phyloP scores from a whole-genome alignment of 2,113 vertebrate genomes.

The Lates calcarifer region DNA sequence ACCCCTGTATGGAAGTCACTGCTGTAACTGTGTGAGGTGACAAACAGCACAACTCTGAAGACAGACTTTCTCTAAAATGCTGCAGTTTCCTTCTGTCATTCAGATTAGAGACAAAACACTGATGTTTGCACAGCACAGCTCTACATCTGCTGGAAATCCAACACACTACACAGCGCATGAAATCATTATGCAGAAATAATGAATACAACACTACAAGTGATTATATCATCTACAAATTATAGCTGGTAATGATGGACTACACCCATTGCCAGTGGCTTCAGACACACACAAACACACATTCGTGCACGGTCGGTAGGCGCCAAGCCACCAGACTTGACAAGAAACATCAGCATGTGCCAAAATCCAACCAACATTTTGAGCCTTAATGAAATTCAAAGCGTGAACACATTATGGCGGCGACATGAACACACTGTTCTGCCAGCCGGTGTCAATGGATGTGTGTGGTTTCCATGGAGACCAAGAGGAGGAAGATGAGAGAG shows the following conservation, averaged over 20 bases:
- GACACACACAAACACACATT: constrained; percentile 17
- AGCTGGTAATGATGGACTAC: constrained; percentile 33
- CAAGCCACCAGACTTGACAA: constrained; percentile 6
- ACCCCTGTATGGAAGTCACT: too few relatives aligned
- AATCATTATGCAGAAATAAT: constrained; percentile 38
- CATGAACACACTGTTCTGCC: constrained; percentile 44
- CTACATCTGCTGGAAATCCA: constrained; percentile 19
- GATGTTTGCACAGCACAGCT: neutral
- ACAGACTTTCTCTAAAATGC: neutral
- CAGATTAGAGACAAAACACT: neutral
- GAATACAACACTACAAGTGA: constrained; percentile 21
- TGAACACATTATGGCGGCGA: constrained; percentile 29
- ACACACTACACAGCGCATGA: neutral
- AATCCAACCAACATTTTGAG: constrained; percentile 44
- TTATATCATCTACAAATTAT: constrained; percentile 46
- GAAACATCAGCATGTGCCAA: constrained; percentile 8
- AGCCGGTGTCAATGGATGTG: constrained; percentile 35
- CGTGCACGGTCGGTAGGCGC: neutral
- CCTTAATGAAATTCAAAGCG: constrained; percentile 49
- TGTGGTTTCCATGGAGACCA: constrained; percentile 72
- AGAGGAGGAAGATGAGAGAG: constrained; percentile 39
- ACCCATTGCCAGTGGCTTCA: constrained; percentile 3
- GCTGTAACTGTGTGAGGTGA: neutral
- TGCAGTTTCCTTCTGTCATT: neutral
- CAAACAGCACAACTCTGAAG: neutral